Evolutionary conservation across 2,797 vertebrate species (phyloP).

Genomic region (Pteropus rufus): DNA sequence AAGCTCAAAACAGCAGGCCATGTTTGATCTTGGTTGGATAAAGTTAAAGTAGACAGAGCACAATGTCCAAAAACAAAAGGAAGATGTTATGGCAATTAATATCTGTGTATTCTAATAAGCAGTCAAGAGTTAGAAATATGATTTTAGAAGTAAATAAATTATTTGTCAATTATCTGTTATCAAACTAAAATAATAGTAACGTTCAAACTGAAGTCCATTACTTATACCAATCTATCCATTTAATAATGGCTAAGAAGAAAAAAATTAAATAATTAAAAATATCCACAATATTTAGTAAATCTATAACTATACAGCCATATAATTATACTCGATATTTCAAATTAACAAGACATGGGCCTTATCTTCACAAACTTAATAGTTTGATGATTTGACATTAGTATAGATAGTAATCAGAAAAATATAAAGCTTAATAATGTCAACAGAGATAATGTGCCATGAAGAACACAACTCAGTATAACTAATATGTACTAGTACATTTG

Average conservation of each 20-base stretch:
- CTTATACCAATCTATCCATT: not conserved
- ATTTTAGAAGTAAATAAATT: not conserved
- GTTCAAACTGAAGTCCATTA: not conserved
- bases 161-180: not conserved
- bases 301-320: not conserved
- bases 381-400: not conserved
- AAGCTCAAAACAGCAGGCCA: not conserved
- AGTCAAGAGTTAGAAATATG: not conserved
- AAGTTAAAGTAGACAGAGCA: not conserved
- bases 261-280: not conserved
- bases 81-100: not conserved
- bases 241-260: not conserved
- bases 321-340: not conserved
- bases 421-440: not conserved
- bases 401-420: not conserved
- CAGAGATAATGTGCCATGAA: not conserved
- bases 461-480: not conserved
- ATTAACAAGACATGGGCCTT: not conserved
- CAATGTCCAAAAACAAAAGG: not conserved
- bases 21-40: not conserved
- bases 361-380: not conserved
- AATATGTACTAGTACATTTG: not conserved
- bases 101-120: not conserved
- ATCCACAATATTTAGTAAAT: not conserved
- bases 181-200: not conserved